Conservation (phyloP, 2,113 vertebrate species). For the Labeo rohita region DNA sequence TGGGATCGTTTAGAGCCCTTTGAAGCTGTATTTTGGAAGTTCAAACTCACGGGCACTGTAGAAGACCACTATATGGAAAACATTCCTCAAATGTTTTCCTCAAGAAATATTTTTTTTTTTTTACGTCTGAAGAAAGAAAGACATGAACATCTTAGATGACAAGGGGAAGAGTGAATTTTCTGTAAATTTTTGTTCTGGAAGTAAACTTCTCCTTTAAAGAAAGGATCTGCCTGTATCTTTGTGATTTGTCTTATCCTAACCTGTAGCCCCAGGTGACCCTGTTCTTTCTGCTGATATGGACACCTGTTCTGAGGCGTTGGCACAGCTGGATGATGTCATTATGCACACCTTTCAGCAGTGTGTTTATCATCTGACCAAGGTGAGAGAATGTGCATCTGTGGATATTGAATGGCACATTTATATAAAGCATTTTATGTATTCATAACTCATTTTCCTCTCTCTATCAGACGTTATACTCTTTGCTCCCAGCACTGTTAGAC, state of each 20-base stretch:
- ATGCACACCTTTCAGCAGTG: constrained; percentile 96
- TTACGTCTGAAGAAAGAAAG: no score
- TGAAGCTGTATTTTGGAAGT: no score
- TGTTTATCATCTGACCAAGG: constrained; percentile 94
- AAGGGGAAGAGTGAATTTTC: no score
- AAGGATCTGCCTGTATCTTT: background rate
- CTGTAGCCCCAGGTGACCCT: constrained; percentile 75
- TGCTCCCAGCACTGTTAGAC: constrained; percentile 88
- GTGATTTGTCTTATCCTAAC: background rate
- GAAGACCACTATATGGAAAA: no score
- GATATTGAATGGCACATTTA: constrained; percentile 3
- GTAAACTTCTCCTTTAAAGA: no score
- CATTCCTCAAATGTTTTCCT: no score
- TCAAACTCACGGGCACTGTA: no score
- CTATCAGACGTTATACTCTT: constrained; percentile 86
- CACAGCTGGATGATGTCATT: constrained; percentile 90
- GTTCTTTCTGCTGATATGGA: constrained; percentile 87
- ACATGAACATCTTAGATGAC: no score
- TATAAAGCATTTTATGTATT: background rate
- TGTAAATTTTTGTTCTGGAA: no score
- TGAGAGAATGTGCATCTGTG: constrained; percentile 54
- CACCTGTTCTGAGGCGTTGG: constrained; percentile 89
- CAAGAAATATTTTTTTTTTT: no score
- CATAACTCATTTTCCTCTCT: constrained; percentile 30
- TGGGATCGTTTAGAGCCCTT: no score